Conservation (phyloP, 2,888 invertebrate genomes). For the Temnothorax unifasciatus region DNA sequence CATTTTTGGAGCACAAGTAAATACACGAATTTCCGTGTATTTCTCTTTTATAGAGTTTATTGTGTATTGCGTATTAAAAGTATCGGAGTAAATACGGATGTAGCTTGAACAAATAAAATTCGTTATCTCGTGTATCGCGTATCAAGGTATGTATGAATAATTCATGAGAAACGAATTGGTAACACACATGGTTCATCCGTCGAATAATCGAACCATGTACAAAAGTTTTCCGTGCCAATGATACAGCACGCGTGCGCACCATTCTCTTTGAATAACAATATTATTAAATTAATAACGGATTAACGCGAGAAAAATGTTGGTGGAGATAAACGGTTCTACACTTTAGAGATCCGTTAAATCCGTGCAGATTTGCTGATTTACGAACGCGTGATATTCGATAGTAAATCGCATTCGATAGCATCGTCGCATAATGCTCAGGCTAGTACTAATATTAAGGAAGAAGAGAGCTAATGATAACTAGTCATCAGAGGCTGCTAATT, state of each 20-base stretch:
- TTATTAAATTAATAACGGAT: slow-evolving; percentile 21
- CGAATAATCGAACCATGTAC: slow-evolving; percentile 11
- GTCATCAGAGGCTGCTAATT: slow-evolving; percentile 84
- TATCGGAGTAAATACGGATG: slow-evolving; percentile 6
- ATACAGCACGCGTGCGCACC: slow-evolving; percentile 10
- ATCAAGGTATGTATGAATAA: slow-evolving; percentile 4
- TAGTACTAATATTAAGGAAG: slow-evolving; percentile 81
- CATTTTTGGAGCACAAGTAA: not conserved
- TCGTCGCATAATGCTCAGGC: slow-evolving; percentile 82
- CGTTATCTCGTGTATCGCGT: not conserved
- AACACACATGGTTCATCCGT: not conserved
- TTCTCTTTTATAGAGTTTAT: slow-evolving; percentile 3
- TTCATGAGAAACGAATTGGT: slow-evolving; percentile 5
- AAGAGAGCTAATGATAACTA: slow-evolving; percentile 81
- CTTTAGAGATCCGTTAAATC: not conserved
- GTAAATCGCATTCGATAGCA: slow-evolving; percentile 60
- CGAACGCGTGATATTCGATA: slow-evolving; percentile 10
- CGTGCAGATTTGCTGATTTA: not conserved
- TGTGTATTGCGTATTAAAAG: not conserved
- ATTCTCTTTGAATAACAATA: slow-evolving; percentile 21
- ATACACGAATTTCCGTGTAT: slow-evolving; percentile 10
- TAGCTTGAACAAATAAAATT: slow-evolving; percentile 29
- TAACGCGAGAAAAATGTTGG: not conserved
- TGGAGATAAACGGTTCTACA: not conserved
- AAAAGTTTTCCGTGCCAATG: slow-evolving; percentile 26